Evolutionary conservation across 1,140 invertebrate species (phyloP).

Genomic region (Drosophila auraria): DNA sequence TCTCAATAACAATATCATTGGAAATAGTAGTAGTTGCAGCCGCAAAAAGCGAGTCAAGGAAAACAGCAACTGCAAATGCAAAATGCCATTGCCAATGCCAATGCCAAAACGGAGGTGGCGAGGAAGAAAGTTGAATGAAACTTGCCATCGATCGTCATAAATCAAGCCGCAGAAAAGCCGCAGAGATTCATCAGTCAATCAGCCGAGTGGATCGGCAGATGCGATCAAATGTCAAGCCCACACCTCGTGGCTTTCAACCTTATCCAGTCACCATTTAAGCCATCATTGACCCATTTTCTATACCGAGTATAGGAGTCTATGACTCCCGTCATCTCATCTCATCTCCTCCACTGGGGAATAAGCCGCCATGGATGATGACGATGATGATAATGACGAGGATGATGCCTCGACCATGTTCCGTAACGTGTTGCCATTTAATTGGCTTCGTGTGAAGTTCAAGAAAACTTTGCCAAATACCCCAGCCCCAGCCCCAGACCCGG

Average conservation of each 20-base stretch:
- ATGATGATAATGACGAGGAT: slow-evolving; percentile 45
- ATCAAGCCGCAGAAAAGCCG: slow-evolving; percentile 49
- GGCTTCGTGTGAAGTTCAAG: slow-evolving; percentile 63
- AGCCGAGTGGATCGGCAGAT: slow-evolving; percentile 50
- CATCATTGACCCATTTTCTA: slow-evolving; percentile 81
- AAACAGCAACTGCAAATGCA: slow-evolving; percentile 12
- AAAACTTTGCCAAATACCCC: slow-evolving; percentile 65
- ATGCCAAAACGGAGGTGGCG: neutral
- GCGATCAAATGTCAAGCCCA: slow-evolving; percentile 77
- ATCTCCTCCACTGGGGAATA: slow-evolving; percentile 59
- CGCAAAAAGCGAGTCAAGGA: slow-evolving; percentile 26
- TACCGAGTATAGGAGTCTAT: slow-evolving; percentile 9
- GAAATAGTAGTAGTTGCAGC: slow-evolving; percentile 1
- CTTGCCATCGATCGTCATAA: slow-evolving; percentile 50
- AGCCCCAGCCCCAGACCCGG: too few species aligned
- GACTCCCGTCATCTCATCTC: slow-evolving; percentile 11
- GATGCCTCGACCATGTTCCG: slow-evolving; percentile 58
- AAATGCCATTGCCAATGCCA: slow-evolving; percentile 5
- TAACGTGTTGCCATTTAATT: slow-evolving; percentile 81
- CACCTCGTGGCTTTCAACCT: slow-evolving; percentile 53
- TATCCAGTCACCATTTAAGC: slow-evolving; percentile 73
- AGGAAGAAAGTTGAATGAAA: slow-evolving; percentile 53
- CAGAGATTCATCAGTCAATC: slow-evolving; percentile 68
- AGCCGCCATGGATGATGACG: slow-evolving; percentile 20
- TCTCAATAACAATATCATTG: slow-evolving; percentile 62